Evolutionary conservation across 1,140 invertebrate species (phyloP), one percentile per base, ranked within the genome.

Genomic region (Himalopsyche phryganea): DNA sequence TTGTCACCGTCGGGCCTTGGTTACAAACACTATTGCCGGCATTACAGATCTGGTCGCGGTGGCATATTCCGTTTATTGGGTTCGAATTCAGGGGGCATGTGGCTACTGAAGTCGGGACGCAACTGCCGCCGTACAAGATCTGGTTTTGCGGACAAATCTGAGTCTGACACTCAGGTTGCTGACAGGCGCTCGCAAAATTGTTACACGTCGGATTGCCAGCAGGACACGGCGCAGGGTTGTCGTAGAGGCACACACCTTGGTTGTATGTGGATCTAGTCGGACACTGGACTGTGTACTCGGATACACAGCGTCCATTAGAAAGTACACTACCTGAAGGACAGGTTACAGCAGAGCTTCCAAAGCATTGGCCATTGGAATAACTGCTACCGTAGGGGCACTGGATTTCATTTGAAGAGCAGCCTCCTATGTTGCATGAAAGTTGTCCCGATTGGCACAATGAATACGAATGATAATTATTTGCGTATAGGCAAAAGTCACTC

Each of bases 61-160:
- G 13, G 18, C 50, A 52, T 4, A 10, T 1, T 15, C 50, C 50
- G 15, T 52, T 44, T 14, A 28, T 9, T 17, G 15, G 11, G 19
- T 1, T 15, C 9, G 38, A 42, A 14, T 14, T 10, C 10, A 15
- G 14, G 1, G 38, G 40, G 32, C 50, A 52, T 0, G 20, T 42
- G 6, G 41, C 50, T 10, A 33, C 20, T 13, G 40, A 10, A 6
- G 1, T 3, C 1, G 38, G 10, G 40, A 14, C 20, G 40, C 50
- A 52, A 6, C 19, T 32, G 2, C 50, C 50, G 32, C 44, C 15
- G 28, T 28, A 52, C 2, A 7, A 44, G 6, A 52, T 20, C n/a
- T 15, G 20, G 18, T 9, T n/a, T 14, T 40, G 28, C 14, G 18
- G 20, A 20, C 50, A 28, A 28, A 9, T 28, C 9, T 28, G 23